A percentile compares a stretch with the other conserved stretches of the same genome.
These are phyloP conservation scores for Psococerastis gibbosa DNA, from an alignment of 2,888 invertebrate species.

Conservation along the genomic window DNA sequence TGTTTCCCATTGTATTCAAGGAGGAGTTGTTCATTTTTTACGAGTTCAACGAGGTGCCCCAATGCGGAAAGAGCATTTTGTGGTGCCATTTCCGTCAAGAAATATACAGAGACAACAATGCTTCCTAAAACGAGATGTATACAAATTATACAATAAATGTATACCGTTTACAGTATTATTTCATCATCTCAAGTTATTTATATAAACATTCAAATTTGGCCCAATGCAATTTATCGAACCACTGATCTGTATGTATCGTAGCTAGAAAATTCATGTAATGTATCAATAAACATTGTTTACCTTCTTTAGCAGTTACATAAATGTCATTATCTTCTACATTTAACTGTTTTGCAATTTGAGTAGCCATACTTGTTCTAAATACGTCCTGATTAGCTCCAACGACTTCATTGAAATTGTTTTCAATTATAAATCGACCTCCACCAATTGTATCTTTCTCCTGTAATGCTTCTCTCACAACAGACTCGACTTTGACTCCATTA, in stretches of 20 bases:
- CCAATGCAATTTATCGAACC: no score
- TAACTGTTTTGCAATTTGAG: constrained; percentile 14
- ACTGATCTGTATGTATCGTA: no score
- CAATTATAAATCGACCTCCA: constrained; percentile 14
- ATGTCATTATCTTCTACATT: constrained; percentile 14
- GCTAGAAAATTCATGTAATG: no score
- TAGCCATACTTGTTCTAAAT: constrained; percentile 13
- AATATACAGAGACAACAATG: constrained; percentile 4
- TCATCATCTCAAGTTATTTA: no score
- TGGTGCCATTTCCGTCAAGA: neutral
- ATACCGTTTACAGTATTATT: no score
- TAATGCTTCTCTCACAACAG: no score
- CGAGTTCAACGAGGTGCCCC: neutral
- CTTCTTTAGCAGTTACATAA: constrained; percentile 6
- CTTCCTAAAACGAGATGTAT: neutral
- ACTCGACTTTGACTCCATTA: no score
- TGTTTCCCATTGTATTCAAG: neutral
- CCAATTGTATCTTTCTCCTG: neutral
- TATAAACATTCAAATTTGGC: no score
- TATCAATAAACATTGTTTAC: no score
- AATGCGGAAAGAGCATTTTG: neutral
- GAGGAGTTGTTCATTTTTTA: neutral
- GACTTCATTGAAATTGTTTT: constrained; percentile 15
- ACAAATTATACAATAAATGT: no score
- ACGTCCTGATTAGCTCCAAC: constrained; percentile 16